Evolutionary conservation across 2,888 invertebrate species (phyloP), one percentile per base, ranked within the genome.

Genomic region (Aspidiotus destructor): DNA sequence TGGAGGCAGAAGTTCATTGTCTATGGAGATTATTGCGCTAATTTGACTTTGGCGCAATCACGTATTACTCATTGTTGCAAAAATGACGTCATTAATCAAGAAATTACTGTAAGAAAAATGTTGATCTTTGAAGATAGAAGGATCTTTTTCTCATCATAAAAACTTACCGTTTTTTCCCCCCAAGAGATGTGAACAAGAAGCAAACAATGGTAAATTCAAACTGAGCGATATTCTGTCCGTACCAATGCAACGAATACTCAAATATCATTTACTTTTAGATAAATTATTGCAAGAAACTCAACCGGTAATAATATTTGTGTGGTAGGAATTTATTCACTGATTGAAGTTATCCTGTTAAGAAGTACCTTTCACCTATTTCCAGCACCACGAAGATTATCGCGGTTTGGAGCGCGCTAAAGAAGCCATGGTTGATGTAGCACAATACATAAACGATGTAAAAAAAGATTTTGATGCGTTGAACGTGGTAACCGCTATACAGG

Each of bases 391-490:
- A 72, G 96, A 97, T 74, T 86, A 87, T 76, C 83, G 85, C 9
- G 87, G 88, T 15, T 77, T 97, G 73, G 87, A 89, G 75, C 83
- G 88, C 72, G 95, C 97, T 42, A 86, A 93, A 74, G 94, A 96
- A 77, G 91, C 92, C 60, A 97, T 97, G 96, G 86, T 92, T 72
- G 97, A 98, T 78, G 88, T 98, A 48, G 93, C 96, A 6, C 88
- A 93, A 75, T 99, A 93, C 78, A 94, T 98, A 71, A 99, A 99
- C 78, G 99, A 99, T 81, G 93, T 96, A 64, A 97, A 96, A 75
- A 81, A 98, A 67, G 99, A 99, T 79, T 92, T 92, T 69, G 98
- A 98, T 77, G 91, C 92, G 72, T 81, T 96, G 69, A 86, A 88
- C 72, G 85, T 96, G 70, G 90, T 98, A 73, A 85, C 86, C 72